Evolutionary conservation across 2,888 invertebrate species (phyloP).

Genomic region (Apantesis nais): DNA sequence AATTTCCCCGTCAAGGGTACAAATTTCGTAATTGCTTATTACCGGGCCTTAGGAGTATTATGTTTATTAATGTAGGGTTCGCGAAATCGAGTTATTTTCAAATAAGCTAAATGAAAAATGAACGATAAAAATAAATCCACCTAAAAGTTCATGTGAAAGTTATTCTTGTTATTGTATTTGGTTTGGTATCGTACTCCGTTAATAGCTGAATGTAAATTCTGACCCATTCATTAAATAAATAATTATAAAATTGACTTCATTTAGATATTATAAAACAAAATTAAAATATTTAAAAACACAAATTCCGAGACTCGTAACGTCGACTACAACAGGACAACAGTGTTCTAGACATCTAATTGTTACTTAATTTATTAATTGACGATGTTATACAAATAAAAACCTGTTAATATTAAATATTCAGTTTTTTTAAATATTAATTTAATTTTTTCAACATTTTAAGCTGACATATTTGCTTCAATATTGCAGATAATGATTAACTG

Average conservation of each 20-base stretch:
- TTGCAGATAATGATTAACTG: no score
- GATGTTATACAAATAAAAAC: no score
- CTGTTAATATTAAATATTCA: no score
- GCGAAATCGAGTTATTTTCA: neutral
- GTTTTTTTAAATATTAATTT: no score
- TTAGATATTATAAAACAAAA: no score
- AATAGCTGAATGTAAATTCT: neutral
- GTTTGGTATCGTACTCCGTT: neutral
- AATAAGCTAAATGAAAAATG: neutral
- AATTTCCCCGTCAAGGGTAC: slow-evolving; percentile 44
- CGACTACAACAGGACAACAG: no score
- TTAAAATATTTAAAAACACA: no score
- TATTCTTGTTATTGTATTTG: neutral
- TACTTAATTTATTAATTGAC: no score
- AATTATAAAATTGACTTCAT: neutral
- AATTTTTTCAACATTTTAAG: neutral
- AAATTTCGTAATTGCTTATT: slow-evolving; percentile 51
- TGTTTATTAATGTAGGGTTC: slow-evolving; percentile 9
- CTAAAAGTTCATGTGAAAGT: neutral
- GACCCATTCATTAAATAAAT: neutral
- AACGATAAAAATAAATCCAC: neutral
- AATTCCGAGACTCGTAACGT: no score
- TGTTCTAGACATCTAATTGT: no score
- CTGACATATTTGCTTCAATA: neutral
- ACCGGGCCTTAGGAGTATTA: slow-evolving; percentile 17